Conservation (phyloP, 1,140 invertebrate genomes). For the Drusus annulatus region DNA sequence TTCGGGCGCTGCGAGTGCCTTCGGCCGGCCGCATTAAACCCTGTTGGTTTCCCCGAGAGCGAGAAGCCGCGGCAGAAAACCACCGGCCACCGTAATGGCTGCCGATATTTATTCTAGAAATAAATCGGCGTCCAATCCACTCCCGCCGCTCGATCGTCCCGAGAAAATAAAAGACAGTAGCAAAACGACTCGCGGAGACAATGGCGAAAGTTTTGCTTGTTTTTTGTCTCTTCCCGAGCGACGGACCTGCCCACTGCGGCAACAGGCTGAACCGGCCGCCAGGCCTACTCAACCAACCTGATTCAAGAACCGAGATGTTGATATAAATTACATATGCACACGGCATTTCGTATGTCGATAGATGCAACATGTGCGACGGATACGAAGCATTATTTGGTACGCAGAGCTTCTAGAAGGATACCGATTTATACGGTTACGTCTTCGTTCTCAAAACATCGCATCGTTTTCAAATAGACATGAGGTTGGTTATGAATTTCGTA, state of each 20-base stretch:
- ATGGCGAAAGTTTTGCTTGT: slow-evolving; percentile 26
- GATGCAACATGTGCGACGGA: too few species aligned
- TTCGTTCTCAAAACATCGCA: too few species aligned
- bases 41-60: neutral
- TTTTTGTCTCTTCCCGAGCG: slow-evolving; percentile 21
- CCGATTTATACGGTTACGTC: too few species aligned
- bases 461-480: too few species aligned
- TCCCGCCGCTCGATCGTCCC: neutral
- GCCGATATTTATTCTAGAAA: slow-evolving; percentile 37
- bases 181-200: slow-evolving; percentile 34
- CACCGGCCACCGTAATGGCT: slow-evolving; percentile 10
- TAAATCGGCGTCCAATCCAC: slow-evolving; percentile 25
- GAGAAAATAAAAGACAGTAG: slow-evolving; percentile 29
- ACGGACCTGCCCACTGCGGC: neutral
- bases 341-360: too few species aligned
- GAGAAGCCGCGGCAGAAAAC: neutral
- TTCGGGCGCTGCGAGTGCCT: neutral
- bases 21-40: neutral
- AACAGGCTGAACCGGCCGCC: neutral
- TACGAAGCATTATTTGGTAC: too few species aligned
- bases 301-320: too few species aligned
- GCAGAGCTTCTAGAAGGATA: too few species aligned
- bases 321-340: too few species aligned
- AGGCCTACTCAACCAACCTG: neutral
- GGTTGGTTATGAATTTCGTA: too few species aligned